These are phyloP conservation scores for Phyto melanocephala DNA, from an alignment of 2,888 invertebrate species.

Conservation along the genomic window DNA sequence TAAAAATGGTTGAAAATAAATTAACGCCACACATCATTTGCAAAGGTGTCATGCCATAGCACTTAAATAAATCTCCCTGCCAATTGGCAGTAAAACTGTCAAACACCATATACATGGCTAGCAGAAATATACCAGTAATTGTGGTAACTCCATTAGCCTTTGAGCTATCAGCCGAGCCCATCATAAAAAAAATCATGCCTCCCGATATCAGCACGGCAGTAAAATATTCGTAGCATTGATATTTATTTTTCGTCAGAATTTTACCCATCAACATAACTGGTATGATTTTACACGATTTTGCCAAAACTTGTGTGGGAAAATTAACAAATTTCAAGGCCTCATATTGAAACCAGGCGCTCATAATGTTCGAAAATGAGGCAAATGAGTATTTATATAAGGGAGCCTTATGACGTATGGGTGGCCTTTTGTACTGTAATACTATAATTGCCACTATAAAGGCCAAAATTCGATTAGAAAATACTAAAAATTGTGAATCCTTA, in stretches of 20 bases:
- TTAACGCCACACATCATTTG: conserved; percentile 99
- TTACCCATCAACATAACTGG: conserved; percentile 99
- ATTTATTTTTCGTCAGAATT: conserved; percentile 90
- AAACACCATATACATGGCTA: conserved; percentile 93
- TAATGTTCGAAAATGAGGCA: conserved; percentile 97
- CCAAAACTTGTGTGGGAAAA: conserved; percentile 97
- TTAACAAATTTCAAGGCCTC: conserved; percentile 99
- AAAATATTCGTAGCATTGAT: conserved; percentile 94
- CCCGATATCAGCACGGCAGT: conserved; percentile 93
- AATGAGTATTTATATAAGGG: conserved; percentile 97
- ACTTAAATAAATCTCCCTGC: conserved; percentile 94
- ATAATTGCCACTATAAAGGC: conserved; percentile 87
- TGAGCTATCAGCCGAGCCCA: conserved; percentile 85
- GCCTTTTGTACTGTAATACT: conserved; percentile 81
- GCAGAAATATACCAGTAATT: conserved; percentile 89
- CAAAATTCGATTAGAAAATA: conserved; percentile 95
- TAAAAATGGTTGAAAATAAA: conserved; percentile 93
- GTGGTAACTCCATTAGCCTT: conserved; percentile 85
- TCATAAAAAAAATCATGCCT: conserved; percentile 96
- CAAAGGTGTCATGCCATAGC: conserved; percentile 88
- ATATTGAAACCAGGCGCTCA: conserved; percentile 99
- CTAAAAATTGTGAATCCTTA: conserved; percentile 96
- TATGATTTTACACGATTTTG: conserved; percentile 98
- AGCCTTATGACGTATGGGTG: conserved; percentile 86
- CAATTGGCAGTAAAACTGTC: conserved; percentile 99